Base-by-base conservation (phyloP, 2,113 vertebrate species). In the Oreocharis arfaki region DNA sequence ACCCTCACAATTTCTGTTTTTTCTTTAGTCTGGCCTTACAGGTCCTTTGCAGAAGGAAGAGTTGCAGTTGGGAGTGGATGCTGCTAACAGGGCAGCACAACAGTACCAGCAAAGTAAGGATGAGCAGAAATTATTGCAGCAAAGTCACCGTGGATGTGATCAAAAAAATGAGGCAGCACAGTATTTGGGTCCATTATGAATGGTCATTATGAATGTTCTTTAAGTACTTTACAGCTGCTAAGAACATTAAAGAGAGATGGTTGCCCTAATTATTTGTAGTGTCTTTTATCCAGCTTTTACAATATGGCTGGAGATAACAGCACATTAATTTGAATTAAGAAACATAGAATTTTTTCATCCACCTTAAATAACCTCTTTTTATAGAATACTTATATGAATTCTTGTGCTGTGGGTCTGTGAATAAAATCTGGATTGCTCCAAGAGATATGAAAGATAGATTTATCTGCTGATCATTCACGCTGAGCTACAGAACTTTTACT, bases 11-110 rank as follows among this genome's bases (percentile, higher is more conserved):
- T 69, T 81, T 69, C 8, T 69, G 41, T 57, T 75, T 76, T 57
- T 41, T 42, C 73, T 91, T 78, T 37, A 99, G 99, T 87, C 73
- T 59, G 98, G 98, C 50, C 97, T 98, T 56, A 92, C 97, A 41
- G 98, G 99, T 53, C 96, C 97, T 6, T 95, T 99, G 94, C 98
- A 98, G 41, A 99, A 98, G 95, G 99, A 99, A 20, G 99, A 99
- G 96, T 81, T 99, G 41, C 99, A 99, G 97, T 65, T 87, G 7
- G 99, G 99, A 10, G 98, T 99, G 75, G 98, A 99, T 8, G 95
- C 97, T 32, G 99, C 99, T 57, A 99, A 99, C 86, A 64, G 52
- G 10, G 91, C 98, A 9, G 98, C 99, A 19, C 98, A 98, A 28
- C 97, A 98, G 42, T 99, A 99, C 95, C 96, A 98, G 83, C 98